Conservation (phyloP, 2,797 vertebrate species). For the Garrulus glandarius region DNA sequence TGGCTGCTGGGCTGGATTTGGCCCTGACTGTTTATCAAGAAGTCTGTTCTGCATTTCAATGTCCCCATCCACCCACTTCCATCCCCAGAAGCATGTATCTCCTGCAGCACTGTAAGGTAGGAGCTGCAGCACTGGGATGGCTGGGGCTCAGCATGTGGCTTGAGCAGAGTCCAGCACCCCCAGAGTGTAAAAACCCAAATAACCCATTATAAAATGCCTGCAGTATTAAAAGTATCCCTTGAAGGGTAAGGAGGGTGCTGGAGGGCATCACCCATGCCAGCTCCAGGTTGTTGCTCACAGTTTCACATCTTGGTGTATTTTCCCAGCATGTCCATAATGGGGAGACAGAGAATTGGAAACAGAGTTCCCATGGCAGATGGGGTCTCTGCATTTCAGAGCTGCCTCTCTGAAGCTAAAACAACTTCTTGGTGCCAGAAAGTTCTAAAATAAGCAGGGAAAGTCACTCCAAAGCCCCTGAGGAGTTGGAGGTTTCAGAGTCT, state of each 20-base stretch:
- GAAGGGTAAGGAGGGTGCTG: neutral
- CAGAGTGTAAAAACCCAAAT: neutral
- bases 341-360: neutral
- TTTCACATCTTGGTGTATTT: neutral
- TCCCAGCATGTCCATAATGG: neutral
- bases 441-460: neutral
- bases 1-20: conserved; percentile 50
- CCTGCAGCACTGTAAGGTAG: neutral
- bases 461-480: neutral
- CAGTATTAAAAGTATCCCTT: neutral
- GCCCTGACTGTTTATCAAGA: conserved; percentile 27
- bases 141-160: neutral
- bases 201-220: neutral
- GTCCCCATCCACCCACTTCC: conserved; percentile 20
- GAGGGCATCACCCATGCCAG: neutral
- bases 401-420: neutral
- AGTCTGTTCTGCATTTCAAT: conserved; percentile 30
- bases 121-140: neutral
- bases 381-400: neutral
- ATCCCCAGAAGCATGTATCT: neutral
- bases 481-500: neutral
- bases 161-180: neutral
- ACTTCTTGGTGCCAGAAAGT: neutral
- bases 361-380: neutral
- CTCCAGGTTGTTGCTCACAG: neutral